These are phyloP conservation scores for Aproaerema taeniolella DNA, from an alignment of 2,888 invertebrate genomes.

Conservation along the genomic window DNA sequence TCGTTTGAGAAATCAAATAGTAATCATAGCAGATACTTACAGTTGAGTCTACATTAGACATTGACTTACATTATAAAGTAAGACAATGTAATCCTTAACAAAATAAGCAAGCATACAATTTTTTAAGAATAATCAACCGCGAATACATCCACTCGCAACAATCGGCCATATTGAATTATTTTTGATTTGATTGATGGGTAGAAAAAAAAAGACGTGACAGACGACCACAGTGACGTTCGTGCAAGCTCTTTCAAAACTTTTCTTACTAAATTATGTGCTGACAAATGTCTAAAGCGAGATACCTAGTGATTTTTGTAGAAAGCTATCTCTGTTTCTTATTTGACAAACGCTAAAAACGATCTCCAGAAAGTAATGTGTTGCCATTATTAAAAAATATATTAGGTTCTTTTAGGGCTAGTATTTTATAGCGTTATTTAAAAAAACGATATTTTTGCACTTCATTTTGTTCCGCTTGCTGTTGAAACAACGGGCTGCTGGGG, in stretches of 20 bases:
- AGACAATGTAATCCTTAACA: constrained; percentile 41
- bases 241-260: constrained; percentile 12
- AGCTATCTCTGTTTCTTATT: background rate
- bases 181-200: constrained; percentile 7
- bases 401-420: background rate
- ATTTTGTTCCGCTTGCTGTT: too few relatives aligned
- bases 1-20: constrained; percentile 31
- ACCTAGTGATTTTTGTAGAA: background rate
- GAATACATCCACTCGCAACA: constrained; percentile 51
- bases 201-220: constrained; percentile 1
- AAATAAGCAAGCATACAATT: constrained; percentile 34
- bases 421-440: too few relatives aligned
- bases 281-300: background rate
- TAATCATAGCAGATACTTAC: constrained; percentile 49
- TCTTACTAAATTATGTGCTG: too few relatives aligned
- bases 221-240: background rate
- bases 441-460: too few relatives aligned
- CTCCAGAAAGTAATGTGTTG: background rate
- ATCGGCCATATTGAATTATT: constrained; percentile 62
- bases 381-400: background rate
- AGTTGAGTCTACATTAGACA: constrained; percentile 50
- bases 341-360: too few relatives aligned
- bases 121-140: constrained; percentile 46
- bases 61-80: constrained; percentile 70
- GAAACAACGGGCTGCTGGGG: too few relatives aligned